These are phyloP conservation scores for Rambutsinella grinnellia DNA, from an alignment of 2,888 invertebrate genomes.

Conservation along the genomic window DNA sequence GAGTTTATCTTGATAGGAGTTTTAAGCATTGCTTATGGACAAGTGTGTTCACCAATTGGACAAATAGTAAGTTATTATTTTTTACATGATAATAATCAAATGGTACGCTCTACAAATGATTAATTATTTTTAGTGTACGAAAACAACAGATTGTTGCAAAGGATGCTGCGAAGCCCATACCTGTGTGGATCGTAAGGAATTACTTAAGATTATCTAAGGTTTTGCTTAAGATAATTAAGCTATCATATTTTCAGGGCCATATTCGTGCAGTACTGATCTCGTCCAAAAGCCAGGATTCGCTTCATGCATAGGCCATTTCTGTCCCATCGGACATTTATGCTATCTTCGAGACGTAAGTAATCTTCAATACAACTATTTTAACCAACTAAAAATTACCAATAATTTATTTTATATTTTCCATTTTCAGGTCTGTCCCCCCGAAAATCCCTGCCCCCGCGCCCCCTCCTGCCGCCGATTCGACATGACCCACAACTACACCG, in stretches of 20 bases:
- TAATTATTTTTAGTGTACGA: slow-evolving; percentile 44
- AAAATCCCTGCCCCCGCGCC: slow-evolving; percentile 53
- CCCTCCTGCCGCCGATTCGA: slow-evolving; percentile 50
- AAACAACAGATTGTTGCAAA: slow-evolving; percentile 60
- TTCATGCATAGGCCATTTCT: slow-evolving; percentile 43
- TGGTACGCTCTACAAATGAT: no score
- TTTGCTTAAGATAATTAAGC: no score
- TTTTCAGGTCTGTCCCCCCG: slow-evolving; percentile 59
- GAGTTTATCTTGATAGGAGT: slow-evolving; percentile 9
- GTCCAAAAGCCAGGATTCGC: slow-evolving; percentile 44
- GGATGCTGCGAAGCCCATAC: slow-evolving; percentile 62
- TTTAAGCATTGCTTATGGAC: slow-evolving; percentile 22
- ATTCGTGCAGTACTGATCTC: slow-evolving; percentile 54
- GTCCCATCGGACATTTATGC: slow-evolving; percentile 49
- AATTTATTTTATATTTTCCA: slow-evolving; percentile 10
- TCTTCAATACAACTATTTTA: not conserved
- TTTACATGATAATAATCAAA: no score
- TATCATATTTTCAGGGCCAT: slow-evolving; percentile 34
- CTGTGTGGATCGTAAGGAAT: slow-evolving; percentile 57
- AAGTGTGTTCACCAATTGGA: slow-evolving; percentile 58
- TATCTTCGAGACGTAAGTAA: slow-evolving; percentile 45
- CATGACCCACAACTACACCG: slow-evolving; percentile 26
- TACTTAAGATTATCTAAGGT: not conserved
- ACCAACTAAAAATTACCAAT: not conserved
- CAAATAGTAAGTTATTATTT: slow-evolving; percentile 52